Evolutionary conservation across 2,888 invertebrate species (phyloP), one percentile per base, ranked within the genome.

Genomic region (Lagria hirta): DNA sequence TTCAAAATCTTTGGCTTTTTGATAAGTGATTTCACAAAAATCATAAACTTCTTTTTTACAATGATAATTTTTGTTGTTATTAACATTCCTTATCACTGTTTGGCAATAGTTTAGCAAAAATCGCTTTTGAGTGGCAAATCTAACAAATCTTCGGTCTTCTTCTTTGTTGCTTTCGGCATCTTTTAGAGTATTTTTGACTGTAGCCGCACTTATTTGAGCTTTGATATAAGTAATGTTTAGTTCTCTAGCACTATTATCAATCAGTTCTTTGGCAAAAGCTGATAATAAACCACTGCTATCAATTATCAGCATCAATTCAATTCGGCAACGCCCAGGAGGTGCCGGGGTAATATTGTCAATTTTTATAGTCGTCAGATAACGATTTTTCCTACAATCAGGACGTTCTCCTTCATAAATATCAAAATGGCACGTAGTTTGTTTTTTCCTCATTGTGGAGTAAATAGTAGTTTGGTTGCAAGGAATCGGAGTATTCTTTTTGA

Each of bases 341-440:
- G 47, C 43, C 6, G 38, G 46, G 11, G 54, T 49, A 22, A 57
- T 20, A 20, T 44, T 44, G 10, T 12, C 34, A 7, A 53, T 36
- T n/a, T 11, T 29, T 4, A 54, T 36, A 12, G 23, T 10, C 1
- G 46, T 53, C 11, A 57, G 22, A 8, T 18, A 27, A 7, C 48
- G 35, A 34, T 57, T 57, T 20, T 38, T 40, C 6, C 29, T 28
- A 1, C 43, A 42, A 7, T 43, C 41, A 11, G 27, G 21, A 7
- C 56, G 43, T 33, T 58, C 55, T 1, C 58, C 58, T 34, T 58
- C 56, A 23, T 32, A 58, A 18, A 58, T 38, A 6, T 29, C 20
- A 26, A 55, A 33, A 1, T 6, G 10, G 12, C 47, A 22, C 2
- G 22, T 32, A 2, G 20, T 34, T 40, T 60, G 57, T 10, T 52